Evolutionary conservation across 1,140 invertebrate genomes (phyloP).

Genomic region (Bombus huntii): DNA sequence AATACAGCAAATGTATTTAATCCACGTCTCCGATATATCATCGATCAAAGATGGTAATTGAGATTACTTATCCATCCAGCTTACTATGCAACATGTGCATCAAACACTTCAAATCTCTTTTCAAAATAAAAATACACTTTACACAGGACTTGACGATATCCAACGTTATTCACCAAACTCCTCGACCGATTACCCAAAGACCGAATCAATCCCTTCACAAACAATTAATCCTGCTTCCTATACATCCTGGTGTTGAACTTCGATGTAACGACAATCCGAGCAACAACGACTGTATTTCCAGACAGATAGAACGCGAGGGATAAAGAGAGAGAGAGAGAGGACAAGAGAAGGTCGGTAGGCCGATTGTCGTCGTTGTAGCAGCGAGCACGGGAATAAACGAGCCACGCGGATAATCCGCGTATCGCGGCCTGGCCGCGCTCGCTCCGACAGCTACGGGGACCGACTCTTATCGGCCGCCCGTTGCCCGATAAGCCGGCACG

Average conservation of each 20-base stretch:
- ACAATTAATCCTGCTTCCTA: neutral
- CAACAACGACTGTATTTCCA: neutral
- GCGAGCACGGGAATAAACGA: constrained; percentile 48
- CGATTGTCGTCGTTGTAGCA: constrained; percentile 47
- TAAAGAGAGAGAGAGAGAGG: neutral
- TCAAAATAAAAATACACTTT: too few relatives aligned
- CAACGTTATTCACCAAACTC: neutral
- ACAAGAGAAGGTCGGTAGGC: constrained; percentile 16
- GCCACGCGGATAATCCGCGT: constrained; percentile 54
- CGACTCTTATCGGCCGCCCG: constrained; percentile 55
- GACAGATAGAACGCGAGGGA: neutral
- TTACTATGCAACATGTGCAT: too few relatives aligned
- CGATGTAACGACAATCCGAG: neutral
- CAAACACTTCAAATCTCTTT: neutral
- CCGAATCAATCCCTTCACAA: constrained; percentile 3
- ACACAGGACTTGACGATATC: neutral
- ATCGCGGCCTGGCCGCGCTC: constrained; percentile 39
- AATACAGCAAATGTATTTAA: too few relatives aligned
- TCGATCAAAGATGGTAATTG: too few relatives aligned
- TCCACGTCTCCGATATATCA: too few relatives aligned
- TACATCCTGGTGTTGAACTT: neutral
- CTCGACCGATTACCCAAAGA: neutral
- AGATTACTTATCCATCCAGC: too few relatives aligned
- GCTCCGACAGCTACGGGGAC: constrained; percentile 38
- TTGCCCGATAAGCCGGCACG: constrained; percentile 59